Evolutionary conservation across 2,113 vertebrate genomes (phyloP).

Genomic region (Polypterus senegalus): DNA sequence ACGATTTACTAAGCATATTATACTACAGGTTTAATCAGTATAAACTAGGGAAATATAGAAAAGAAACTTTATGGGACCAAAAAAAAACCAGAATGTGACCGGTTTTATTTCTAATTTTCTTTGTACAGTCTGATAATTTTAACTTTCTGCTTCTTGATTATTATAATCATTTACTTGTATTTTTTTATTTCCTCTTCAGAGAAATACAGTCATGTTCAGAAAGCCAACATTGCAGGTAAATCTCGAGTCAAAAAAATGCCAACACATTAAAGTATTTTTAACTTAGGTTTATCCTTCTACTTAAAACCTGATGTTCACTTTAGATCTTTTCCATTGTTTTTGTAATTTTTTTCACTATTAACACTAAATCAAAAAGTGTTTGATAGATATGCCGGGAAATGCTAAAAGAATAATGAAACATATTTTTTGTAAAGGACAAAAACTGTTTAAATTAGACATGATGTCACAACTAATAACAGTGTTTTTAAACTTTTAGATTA

Average conservation of each 20-base stretch:
- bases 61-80: not conserved
- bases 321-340: not conserved
- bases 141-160: not conserved
- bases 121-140: not conserved
- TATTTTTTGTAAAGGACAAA: not conserved
- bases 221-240: conserved; percentile 41
- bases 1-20: too few relatives aligned
- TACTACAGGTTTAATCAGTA: too few relatives aligned
- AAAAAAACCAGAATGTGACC: not conserved
- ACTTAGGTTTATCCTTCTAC: not conserved
- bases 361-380: not conserved
- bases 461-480: too few relatives aligned
- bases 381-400: not conserved
- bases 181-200: not conserved
- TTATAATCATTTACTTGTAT: not conserved
- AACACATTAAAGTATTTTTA: accelerated
- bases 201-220: conserved; percentile 39
- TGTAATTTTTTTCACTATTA: not conserved
- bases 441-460: too few relatives aligned
- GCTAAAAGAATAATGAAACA: not conserved
- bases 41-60: not conserved
- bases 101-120: not conserved
- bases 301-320: not conserved
- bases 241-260: not conserved
- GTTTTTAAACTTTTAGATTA: conserved; percentile 43